These are phyloP conservation scores for Hyperopisus bebe DNA, from an alignment of 2,113 vertebrate genomes.

Conservation along the genomic window DNA sequence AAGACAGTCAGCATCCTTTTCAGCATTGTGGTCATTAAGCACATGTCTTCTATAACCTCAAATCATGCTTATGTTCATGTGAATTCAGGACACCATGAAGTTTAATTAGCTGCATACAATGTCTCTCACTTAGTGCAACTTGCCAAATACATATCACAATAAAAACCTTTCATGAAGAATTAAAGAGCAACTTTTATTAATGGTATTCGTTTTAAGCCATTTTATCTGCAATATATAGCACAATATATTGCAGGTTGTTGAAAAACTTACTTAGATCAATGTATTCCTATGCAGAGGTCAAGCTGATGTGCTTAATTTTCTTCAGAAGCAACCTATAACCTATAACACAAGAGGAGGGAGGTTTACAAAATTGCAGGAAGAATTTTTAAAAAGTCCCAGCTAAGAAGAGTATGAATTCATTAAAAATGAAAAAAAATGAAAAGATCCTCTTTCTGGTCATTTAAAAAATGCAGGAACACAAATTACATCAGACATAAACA, in stretches of 20 bases:
- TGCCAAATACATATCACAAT: background rate
- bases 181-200: background rate
- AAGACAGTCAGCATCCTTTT: background rate
- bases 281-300: background rate
- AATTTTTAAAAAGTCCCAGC: background rate
- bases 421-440: background rate
- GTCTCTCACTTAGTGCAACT: background rate
- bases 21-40: background rate
- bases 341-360: background rate
- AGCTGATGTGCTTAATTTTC: background rate
- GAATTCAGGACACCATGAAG: background rate
- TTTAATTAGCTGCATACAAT: background rate
- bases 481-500: background rate
- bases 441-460: background rate
- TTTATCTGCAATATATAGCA: background rate
- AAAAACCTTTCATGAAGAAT: background rate
- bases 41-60: background rate
- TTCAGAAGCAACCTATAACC: conserved; percentile 6
- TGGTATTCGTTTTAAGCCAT: background rate
- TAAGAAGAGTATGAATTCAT: background rate
- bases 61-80: background rate
- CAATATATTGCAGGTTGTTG: background rate
- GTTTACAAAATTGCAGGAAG: background rate
- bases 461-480: background rate
- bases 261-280: background rate